phyloP scores from a whole-genome alignment of 2,888 invertebrate genomes.

The Aproaerema taeniolella region DNA sequence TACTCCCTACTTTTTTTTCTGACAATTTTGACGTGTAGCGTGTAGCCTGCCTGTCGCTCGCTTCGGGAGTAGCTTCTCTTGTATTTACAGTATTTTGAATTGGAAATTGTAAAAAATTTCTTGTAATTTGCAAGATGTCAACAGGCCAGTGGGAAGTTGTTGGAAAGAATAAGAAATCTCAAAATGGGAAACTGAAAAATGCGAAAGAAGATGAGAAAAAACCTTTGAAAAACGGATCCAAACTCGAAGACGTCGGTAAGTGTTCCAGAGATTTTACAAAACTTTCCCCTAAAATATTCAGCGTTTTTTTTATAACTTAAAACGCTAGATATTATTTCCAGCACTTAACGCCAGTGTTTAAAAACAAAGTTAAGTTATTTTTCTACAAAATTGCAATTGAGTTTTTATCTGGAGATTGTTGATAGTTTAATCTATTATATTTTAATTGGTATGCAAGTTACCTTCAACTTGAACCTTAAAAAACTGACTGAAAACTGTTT shows the following conservation, averaged over 20 bases:
- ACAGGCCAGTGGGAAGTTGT: slow-evolving; percentile 84
- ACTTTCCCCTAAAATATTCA: too few relatives aligned
- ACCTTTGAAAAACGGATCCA: slow-evolving; percentile 79
- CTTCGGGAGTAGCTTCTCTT: slow-evolving; percentile 33
- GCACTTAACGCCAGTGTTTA: too few relatives aligned
- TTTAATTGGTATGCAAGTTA: too few relatives aligned
- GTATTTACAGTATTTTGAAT: slow-evolving; percentile 52
- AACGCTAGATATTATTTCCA: too few relatives aligned
- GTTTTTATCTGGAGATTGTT: too few relatives aligned
- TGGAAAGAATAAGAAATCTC: slow-evolving; percentile 79
- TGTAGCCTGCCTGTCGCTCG: slow-evolving; percentile 58
- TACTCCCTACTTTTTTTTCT: slow-evolving; percentile 36
- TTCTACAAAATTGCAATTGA: too few relatives aligned
- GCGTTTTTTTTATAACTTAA: too few relatives aligned
- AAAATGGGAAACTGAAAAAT: slow-evolving; percentile 69
- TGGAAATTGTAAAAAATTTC: slow-evolving; percentile 28
- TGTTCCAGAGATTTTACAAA: too few relatives aligned
- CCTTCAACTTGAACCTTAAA: too few relatives aligned
- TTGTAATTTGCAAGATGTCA: slow-evolving; percentile 47
- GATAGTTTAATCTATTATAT: too few relatives aligned
- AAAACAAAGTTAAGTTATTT: too few relatives aligned
- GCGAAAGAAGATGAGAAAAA: slow-evolving; percentile 80
- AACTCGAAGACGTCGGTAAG: slow-evolving; percentile 87
- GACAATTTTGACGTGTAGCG: slow-evolving; percentile 71
- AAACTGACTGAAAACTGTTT: too few relatives aligned